phyloP scores from a whole-genome alignment of 2,113 vertebrate species.

The Sphaerodactylus townsendi region DNA sequence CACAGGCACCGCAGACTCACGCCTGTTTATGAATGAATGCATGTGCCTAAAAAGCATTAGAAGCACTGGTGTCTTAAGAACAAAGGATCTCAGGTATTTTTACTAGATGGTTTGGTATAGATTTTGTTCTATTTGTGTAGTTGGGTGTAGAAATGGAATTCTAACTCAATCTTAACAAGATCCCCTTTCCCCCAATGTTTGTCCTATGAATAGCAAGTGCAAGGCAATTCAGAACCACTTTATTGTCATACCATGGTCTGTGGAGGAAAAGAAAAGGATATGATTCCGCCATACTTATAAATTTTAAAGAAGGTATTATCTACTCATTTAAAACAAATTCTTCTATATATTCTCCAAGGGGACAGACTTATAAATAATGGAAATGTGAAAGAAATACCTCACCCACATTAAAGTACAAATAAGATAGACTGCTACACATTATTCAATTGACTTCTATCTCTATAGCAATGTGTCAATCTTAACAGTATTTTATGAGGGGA shows the following conservation, averaged over 20 bases:
- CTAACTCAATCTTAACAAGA: constrained; percentile 55
- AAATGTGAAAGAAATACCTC: constrained; percentile 67
- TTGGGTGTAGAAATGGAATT: constrained; percentile 51
- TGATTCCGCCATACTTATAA: constrained; percentile 70
- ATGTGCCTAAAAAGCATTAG: constrained; percentile 6
- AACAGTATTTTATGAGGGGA: constrained; percentile 75
- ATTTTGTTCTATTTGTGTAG: constrained; percentile 18
- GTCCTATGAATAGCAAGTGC: constrained; percentile 57
- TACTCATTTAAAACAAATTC: constrained; percentile 79
- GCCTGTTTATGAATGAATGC: constrained; percentile 13
- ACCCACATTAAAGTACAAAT: constrained; percentile 78
- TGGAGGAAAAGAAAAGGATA: constrained; percentile 54
- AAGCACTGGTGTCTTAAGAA: background rate
- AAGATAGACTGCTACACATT: constrained; percentile 83
- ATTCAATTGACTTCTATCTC: constrained; percentile 81
- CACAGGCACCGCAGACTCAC: background rate
- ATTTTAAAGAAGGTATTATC: constrained; percentile 82
- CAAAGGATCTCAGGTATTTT: constrained; percentile 18
- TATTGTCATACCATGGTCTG: constrained; percentile 39
- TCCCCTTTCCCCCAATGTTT: constrained; percentile 51
- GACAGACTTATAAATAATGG: constrained; percentile 80
- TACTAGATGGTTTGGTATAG: background rate
- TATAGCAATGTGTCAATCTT: constrained; percentile 77
- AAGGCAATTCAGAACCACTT: constrained; percentile 60
- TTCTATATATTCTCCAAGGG: constrained; percentile 76